Base-by-base conservation (phyloP, 2,113 vertebrate species). In the Bostrychus sinensis region DNA sequence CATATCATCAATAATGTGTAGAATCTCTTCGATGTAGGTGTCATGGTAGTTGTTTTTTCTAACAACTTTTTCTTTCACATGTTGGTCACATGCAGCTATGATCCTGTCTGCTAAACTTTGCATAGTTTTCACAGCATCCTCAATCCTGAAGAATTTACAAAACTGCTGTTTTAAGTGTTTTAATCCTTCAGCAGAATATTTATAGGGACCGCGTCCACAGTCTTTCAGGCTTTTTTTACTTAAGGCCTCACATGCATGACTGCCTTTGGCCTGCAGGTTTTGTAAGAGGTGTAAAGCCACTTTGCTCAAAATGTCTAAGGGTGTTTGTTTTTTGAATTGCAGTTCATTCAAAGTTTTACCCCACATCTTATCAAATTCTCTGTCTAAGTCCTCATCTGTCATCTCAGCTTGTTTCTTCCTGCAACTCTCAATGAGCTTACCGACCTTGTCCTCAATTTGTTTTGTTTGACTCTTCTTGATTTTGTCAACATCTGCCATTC, bases 391-490 rank as follows among this genome's bases (percentile, higher is more conserved):
- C 8, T 45, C 2, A 16, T 20, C 42, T 45, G 42, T 45, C 42
- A 45, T 45, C 42, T 45, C 16, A 2, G 5, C 42, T 2, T 45
- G 17, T 45, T 45, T 45, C 42, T 45, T 17, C 42, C 42, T 3
- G 19, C 42, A 45, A 5, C 17, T 16, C 5, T 45, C 42, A 20
- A 45, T 45, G 16, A 45, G 19, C 1, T n/a, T 16, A 45, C 42
- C 17, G 7, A 45, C 42, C 10, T 17, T 17, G 5, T 20, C 10
- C 42, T 45, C 5, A 85, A 86, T 72, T 38, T 32, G 45, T 3
- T 56, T 54, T 65, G 70, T 70, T 14, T 78, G 51, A 1, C 20
- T 69, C 25, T 72, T 70, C 22, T 72, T 80, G 17, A 83, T 75
- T 26, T 39, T 17, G 2, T 72, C 63, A 23, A 86, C 13, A 5